Evolutionary conservation across 2,888 invertebrate genomes (phyloP).

Genomic region (Trypoxylon attenuatum): DNA sequence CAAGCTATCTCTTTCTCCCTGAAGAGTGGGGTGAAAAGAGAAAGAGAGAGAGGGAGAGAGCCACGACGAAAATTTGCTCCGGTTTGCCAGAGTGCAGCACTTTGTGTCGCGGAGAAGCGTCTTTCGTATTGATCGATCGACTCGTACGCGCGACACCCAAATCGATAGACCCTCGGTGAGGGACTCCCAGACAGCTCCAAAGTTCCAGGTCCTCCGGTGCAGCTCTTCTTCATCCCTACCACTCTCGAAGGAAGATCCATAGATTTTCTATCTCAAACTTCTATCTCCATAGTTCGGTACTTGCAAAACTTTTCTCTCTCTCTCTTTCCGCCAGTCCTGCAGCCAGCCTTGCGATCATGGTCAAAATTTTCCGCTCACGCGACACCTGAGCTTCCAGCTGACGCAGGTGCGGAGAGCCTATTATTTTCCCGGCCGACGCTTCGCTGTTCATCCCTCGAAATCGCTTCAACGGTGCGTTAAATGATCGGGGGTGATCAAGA

Average conservation of each 20-base stretch:
- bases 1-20: too few species aligned
- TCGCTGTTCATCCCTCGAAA: neutral
- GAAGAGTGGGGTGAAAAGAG: too few species aligned
- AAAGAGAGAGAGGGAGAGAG: too few species aligned
- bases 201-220: neutral
- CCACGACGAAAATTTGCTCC: neutral
- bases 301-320: too few species aligned
- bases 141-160: constrained; percentile 11
- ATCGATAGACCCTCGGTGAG: neutral
- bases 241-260: too few species aligned
- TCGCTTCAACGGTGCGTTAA: neutral
- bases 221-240: too few species aligned
- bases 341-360: too few species aligned
- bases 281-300: too few species aligned
- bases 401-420: neutral
- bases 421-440: neutral
- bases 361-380: too few species aligned
- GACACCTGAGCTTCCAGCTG: too few species aligned
- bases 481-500: neutral
- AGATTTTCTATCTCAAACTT: too few species aligned
- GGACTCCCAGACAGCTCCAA: neutral
- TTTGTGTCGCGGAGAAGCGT: neutral
- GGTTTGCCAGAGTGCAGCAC: neutral
- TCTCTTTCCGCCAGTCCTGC: neutral
- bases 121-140: constrained; percentile 22